Evolutionary conservation across 92 coral and sea anemone genomes (phyloP).

Genomic region (Zoanthus sansibaricus): DNA sequence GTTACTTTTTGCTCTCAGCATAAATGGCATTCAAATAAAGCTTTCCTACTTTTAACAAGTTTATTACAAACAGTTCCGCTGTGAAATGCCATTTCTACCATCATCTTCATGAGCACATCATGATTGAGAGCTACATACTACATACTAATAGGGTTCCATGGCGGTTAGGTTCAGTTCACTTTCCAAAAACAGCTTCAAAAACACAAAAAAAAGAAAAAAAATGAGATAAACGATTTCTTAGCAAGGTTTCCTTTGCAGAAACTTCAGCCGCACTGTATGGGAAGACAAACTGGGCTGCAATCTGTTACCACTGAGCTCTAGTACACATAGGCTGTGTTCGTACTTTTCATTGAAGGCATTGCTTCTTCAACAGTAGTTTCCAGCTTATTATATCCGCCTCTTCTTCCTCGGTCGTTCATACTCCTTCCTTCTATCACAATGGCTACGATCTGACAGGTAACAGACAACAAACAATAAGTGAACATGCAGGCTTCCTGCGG

Average conservation of each 20-base stretch:
- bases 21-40: neutral
- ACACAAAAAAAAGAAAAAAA: too few relatives aligned
- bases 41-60: neutral
- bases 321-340: conserved; percentile 85
- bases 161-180: too few relatives aligned
- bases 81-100: too few relatives aligned
- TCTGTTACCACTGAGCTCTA: conserved; percentile 5
- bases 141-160: too few relatives aligned
- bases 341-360: conserved; percentile 87
- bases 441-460: conserved; percentile 81
- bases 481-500: too few relatives aligned
- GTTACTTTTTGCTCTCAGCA: neutral
- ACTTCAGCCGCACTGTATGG: neutral
- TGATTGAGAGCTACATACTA: too few relatives aligned
- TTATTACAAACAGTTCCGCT: neutral
- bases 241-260: neutral
- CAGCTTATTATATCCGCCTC: conserved; percentile 77
- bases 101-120: too few relatives aligned
- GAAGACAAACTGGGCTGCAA: neutral
- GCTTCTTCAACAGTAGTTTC: conserved; percentile 91
- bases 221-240: neutral
- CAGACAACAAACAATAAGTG: neutral
- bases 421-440: conserved; percentile 86
- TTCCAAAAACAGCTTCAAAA: too few relatives aligned
- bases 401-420: conserved; percentile 50